These are phyloP conservation scores for Mythimna vitellina DNA, from an alignment of 2,888 invertebrate species.

Conservation along the genomic window DNA sequence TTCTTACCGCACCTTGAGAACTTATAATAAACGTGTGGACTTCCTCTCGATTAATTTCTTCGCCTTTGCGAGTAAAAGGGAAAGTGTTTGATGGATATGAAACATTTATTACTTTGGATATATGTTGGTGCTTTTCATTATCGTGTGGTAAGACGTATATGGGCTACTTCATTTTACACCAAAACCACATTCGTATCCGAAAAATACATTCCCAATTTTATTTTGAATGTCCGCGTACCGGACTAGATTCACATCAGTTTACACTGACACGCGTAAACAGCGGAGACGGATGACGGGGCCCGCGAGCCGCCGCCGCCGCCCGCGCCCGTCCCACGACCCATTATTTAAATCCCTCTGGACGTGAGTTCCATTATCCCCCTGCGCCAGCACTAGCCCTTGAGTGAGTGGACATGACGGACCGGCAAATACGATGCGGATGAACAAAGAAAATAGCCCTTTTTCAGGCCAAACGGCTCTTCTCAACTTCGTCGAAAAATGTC, in stretches of 20 bases:
- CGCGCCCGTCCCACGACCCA: conserved; percentile 73
- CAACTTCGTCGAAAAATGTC: conserved; percentile 51
- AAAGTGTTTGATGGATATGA: conserved; percentile 38
- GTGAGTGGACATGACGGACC: conserved; percentile 77
- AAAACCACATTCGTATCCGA: conserved; percentile 17
- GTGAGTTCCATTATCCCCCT: conserved; percentile 81
- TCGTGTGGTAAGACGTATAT: background rate
- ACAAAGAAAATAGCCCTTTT: conserved; percentile 72
- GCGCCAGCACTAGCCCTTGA: conserved; percentile 69
- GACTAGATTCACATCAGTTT: conserved; percentile 70
- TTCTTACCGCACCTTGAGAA: conserved; percentile 47
- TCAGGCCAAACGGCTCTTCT: conserved; percentile 47
- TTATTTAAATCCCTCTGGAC: conserved; percentile 87
- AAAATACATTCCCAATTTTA: conserved; percentile 31
- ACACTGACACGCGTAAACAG: conserved; percentile 74
- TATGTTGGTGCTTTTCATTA: background rate
- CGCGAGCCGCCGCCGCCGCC: conserved; percentile 42
- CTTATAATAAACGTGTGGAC: conserved; percentile 48
- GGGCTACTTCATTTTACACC: background rate
- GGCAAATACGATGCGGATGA: conserved; percentile 73
- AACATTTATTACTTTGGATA: background rate
- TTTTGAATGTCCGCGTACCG: conserved; percentile 37
- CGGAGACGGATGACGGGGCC: conserved; percentile 69
- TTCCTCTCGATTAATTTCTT: conserved; percentile 52
- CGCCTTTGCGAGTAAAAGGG: conserved; percentile 37